These are phyloP conservation scores for Drosophila erecta DNA, from an alignment of 1,140 invertebrate species.

Conservation along the genomic window DNA sequence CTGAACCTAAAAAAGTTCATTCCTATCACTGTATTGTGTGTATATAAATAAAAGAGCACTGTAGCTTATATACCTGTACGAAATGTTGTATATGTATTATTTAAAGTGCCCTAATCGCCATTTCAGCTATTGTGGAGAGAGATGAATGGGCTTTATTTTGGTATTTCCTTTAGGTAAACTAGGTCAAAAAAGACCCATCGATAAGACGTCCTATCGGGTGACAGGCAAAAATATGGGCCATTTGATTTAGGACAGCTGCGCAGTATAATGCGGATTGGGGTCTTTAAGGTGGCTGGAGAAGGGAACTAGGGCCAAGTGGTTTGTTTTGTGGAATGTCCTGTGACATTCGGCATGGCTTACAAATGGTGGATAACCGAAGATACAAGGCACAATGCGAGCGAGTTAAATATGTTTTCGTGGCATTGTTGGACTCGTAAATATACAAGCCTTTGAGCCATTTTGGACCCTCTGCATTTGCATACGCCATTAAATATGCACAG, in stretches of 20 bases:
- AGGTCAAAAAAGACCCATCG: slow-evolving; percentile 9
- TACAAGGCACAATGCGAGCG: slow-evolving; percentile 39
- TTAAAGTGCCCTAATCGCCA: slow-evolving; percentile 8
- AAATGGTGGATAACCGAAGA: slow-evolving; percentile 43
- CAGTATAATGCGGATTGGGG: slow-evolving; percentile 24
- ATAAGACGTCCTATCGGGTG: slow-evolving; percentile 26
- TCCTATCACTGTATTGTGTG: not conserved
- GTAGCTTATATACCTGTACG: not conserved
- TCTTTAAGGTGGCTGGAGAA: not conserved
- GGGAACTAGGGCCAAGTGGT: slow-evolving; percentile 21
- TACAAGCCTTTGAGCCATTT: slow-evolving; percentile 68
- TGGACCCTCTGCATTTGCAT: slow-evolving; percentile 65
- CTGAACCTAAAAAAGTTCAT: not conserved
- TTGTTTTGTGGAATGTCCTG: slow-evolving; percentile 9
- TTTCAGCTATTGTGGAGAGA: not conserved
- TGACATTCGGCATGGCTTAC: slow-evolving; percentile 31
- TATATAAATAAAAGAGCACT: no score
- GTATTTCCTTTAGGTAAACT: slow-evolving; percentile 3
- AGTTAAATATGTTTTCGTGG: slow-evolving; percentile 54
- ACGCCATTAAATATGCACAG: slow-evolving; percentile 75
- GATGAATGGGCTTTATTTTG: not conserved
- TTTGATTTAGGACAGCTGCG: slow-evolving; percentile 36
- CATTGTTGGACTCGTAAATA: slow-evolving; percentile 63
- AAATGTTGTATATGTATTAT: not conserved
- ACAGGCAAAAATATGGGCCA: slow-evolving; percentile 27